Conservation (phyloP, 2,797 vertebrate genomes). For the Carduelis carduelis region DNA sequence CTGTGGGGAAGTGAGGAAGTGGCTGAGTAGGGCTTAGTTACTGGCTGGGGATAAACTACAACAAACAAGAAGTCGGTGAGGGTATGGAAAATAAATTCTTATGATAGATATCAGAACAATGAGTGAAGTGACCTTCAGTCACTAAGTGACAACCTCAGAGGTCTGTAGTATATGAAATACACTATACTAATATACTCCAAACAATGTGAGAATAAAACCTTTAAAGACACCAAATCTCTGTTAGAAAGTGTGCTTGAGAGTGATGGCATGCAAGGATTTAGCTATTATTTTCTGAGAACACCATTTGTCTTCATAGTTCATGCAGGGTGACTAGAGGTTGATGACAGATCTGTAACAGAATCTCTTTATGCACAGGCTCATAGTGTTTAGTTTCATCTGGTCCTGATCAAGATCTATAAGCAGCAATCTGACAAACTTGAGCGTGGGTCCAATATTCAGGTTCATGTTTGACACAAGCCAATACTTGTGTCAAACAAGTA, state of each 20-base stretch:
- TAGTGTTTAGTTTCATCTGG: not conserved
- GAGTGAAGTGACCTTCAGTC: not conserved
- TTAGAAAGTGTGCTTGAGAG: not conserved
- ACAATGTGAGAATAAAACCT: not conserved
- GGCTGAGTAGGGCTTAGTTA: not conserved
- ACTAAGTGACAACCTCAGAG: accelerated
- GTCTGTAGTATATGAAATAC: not conserved
- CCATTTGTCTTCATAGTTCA: not conserved
- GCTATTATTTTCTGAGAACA: not conserved
- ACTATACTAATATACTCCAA: not conserved
- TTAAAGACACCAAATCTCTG: not conserved
- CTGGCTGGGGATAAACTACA: not conserved
- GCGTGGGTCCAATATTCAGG: accelerated
- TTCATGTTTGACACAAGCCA: not conserved
- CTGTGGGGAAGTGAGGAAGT: not conserved
- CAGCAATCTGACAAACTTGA: not conserved
- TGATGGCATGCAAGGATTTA: not conserved
- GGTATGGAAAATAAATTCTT: not conserved
- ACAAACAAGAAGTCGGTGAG: not conserved
- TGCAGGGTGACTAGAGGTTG: not conserved
- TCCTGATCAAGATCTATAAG: not conserved
- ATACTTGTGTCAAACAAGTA: too few relatives aligned
- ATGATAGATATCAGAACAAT: not conserved
- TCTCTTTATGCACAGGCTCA: not conserved
- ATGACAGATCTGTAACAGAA: not conserved